These are phyloP conservation scores for Kryptolebias ocellatus DNA, from an alignment of 2,797 vertebrate species.

Conservation along the genomic window DNA sequence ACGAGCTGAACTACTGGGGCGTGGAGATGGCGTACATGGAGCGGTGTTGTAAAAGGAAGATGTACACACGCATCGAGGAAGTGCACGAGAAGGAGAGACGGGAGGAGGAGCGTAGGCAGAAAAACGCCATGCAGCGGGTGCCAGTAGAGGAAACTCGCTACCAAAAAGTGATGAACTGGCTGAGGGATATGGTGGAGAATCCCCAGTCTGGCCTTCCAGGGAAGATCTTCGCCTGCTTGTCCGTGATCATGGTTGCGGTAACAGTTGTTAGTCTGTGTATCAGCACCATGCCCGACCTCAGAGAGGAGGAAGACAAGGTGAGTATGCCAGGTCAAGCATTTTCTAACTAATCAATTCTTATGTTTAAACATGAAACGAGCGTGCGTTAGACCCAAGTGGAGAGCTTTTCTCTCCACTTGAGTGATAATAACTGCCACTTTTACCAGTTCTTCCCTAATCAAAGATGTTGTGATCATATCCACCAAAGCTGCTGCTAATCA, in stretches of 20 bases:
- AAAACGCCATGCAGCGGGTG: conserved; percentile 70
- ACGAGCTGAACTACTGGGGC: conserved; percentile 96
- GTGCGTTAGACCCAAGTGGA: not conserved
- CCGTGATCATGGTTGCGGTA: conserved; percentile 93
- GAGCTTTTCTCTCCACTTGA: conserved; percentile 5
- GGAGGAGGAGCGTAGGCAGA: conserved; percentile 81
- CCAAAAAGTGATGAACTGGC: conserved; percentile 84
- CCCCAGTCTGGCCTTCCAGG: conserved; percentile 93
- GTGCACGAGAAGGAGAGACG: conserved; percentile 80
- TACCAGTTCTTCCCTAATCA: not conserved
- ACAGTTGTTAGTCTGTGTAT: conserved; percentile 96
- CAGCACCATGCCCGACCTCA: conserved; percentile 95
- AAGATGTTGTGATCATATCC: not conserved
- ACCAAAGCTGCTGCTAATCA: not conserved
- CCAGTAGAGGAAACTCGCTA: conserved; percentile 79
- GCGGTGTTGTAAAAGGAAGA: conserved; percentile 89
- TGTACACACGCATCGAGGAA: conserved; percentile 87
- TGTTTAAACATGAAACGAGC: not conserved
- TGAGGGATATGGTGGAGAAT: conserved; percentile 93
- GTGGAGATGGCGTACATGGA: conserved; percentile 92
- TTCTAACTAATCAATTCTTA: not conserved
- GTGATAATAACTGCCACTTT: conserved; percentile 8
- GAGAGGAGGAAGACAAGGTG: conserved; percentile 95
- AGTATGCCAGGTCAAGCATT: conserved; percentile 64
- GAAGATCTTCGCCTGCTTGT: conserved; percentile 94